Base-by-base conservation (phyloP, 2,113 vertebrate genomes). In the Megalops atlanticus region DNA sequence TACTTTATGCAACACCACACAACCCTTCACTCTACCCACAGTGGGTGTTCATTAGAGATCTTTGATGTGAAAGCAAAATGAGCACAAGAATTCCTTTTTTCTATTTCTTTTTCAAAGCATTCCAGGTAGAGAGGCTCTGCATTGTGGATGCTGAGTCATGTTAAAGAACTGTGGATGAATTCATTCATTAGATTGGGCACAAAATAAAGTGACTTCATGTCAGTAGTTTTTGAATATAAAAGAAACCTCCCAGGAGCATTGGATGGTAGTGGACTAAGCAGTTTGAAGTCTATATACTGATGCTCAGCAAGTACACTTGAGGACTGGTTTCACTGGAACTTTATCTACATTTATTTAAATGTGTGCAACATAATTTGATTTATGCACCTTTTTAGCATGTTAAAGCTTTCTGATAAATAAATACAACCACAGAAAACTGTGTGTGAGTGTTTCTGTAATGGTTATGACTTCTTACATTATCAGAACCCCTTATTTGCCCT, bases 401-500 rank as follows among this genome's bases (percentile, higher is more conserved):
- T 76, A 52, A 52, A 52, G 33, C 74, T 49, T 76, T 76, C 24
- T 31, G 40, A 76, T 31, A 39, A 76, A 76, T 76, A 76, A 76
- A 52, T 18, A 49, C 18, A 8, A 64, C 6, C 10, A 4, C 3
- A 8, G 7, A 27, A 45, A 45, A 10, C 24, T n/a, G 24, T 58
- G 58, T 11, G 24, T 64, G 58, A n/a, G n/a, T n/a, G n/a, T n/a
- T n/a, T n/a, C n/a, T n/a, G n/a, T n/a, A n/a, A n/a, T 8, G 11
- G 31, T 64, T 31, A 64, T 64, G 58, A 27, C 31, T 64, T 64
- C 58, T 11, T 31, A 31, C 24, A 18, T 1, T 31, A 64, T 4
- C n/a, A 31, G 54, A 64, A 64, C 8, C 58, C 58, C 2, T 8
- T 10, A 27, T 64, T 64, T n/a, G n/a, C n/a, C 58, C 31, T 64